Evolutionary conservation across 2,888 invertebrate species (phyloP).

Genomic region (Luffia ferchaultella): DNA sequence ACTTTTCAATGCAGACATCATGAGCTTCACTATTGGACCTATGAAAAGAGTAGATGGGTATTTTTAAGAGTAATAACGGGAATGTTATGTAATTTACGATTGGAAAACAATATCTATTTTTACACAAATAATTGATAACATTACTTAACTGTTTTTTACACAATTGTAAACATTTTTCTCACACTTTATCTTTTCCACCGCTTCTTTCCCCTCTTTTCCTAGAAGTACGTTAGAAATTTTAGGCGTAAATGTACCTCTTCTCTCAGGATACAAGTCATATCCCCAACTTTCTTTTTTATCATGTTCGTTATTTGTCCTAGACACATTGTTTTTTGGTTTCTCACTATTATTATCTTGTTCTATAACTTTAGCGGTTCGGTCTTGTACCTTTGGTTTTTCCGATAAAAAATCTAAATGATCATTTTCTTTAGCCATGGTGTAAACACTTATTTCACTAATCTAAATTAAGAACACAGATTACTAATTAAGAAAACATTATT

Average conservation of each 20-base stretch:
- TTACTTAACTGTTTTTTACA: slow-evolving; percentile 71
- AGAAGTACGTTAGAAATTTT: slow-evolving; percentile 64
- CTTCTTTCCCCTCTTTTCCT: slow-evolving; percentile 74
- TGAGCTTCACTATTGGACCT: slow-evolving; percentile 83
- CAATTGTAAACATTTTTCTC: slow-evolving; percentile 81
- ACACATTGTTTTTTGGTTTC: slow-evolving; percentile 6
- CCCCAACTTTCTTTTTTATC: slow-evolving; percentile 61
- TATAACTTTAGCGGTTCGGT: slow-evolving; percentile 11
- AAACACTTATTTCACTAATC: no score
- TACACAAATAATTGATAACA: slow-evolving; percentile 4
- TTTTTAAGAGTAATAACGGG: no score
- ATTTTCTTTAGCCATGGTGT: neutral
- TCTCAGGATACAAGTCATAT: slow-evolving; percentile 85
- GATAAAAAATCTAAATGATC: neutral
- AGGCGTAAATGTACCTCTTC: slow-evolving; percentile 69
- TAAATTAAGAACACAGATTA: no score
- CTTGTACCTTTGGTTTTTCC: slow-evolving; percentile 8
- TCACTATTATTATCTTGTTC: slow-evolving; percentile 26
- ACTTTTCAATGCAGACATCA: slow-evolving; percentile 84
- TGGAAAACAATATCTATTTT: slow-evolving; percentile 13
- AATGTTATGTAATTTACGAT: no score
- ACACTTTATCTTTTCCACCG: slow-evolving; percentile 77
- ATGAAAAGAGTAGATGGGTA: slow-evolving; percentile 20
- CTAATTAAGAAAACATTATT: no score
- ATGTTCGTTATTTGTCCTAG: neutral